Evolutionary conservation across 2,797 vertebrate species (phyloP), one percentile per base, ranked within the genome.

Genomic region (Mycteria americana): DNA sequence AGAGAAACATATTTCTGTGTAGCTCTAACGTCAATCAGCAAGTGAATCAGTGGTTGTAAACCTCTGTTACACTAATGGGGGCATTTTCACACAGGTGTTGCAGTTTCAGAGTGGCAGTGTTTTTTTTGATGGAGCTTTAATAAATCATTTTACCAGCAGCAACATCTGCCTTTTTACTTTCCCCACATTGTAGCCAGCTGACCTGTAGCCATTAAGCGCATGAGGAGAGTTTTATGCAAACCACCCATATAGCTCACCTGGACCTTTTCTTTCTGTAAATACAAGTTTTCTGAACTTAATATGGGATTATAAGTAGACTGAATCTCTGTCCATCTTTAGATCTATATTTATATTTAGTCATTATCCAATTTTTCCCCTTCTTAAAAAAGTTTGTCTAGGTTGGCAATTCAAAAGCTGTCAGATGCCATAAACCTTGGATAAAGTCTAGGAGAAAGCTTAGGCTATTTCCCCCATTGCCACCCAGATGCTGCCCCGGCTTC

Each of bases 151-250:
- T 25, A 50, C 65, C 74, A 83, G 37, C 53, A 85, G 59, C 50
- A 91, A 60, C 68, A 89, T 63, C 83, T 93, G 92, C 54, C 91
- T 69, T 95, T 92, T 39, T 13, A 73, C 50, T 86, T 77, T 60
- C 79, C 39, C 39, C n/a, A 56, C 28, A 18, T 3, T 62, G 57
- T 10, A 68, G 78, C 73, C 85, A 91, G 65, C 27, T 82, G 80
- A 93, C 25, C 41, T 85, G 51, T 11, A 57, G 64, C n/a, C 63
- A 68, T 77, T 33, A 79, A 60, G 18, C 1, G 1, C 39, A 11
- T 4, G 23, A 81, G 7, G 4, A 53, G 50, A 80, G 11, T 85
- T 87, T 94, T 65, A 77, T 39, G 31, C 39, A 95, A 91, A 78
- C 59, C 64, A 82, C 85, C 37, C 76, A 79, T 3, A 67, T 6